Evolutionary conservation across 2,888 invertebrate genomes (phyloP), one percentile per base, ranked within the genome.

Genomic region (Caenorhabditis sp.): DNA sequence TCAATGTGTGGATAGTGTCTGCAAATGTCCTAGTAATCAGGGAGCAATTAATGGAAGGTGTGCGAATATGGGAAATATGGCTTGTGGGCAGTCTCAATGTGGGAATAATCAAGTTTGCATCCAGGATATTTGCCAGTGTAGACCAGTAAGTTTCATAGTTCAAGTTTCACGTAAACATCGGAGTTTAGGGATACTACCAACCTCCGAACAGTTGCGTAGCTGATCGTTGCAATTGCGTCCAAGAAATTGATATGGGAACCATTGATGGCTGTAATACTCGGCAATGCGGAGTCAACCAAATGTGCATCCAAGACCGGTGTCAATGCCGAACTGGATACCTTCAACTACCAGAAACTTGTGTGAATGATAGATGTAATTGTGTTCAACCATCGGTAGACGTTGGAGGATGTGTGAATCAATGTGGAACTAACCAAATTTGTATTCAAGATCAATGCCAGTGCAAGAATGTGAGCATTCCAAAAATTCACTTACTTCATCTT

Each of bases 41-140:
- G 82, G 83, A 37, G 83, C 84, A 8, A 79, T 90, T 11, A 88
- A 88, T 47, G 90, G 90, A 20, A 89, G 88, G 76, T 90, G 90
- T 58, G 81, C 87, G 0, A 85, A 82, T 2, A 85, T 90, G 26
- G 55, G 51, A 13, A 69, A 56, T 15, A 20, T 22, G 1, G 55
- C 47, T 13, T 69, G 69, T 58, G 77, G 76, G 1, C 67, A 67
- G 8, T 53, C 67, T 32, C 60, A 67, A 32, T 80, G 79, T 40
- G 79, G 79, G 37, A 55, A 40, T 2, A 80, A 80, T 50, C 71
- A 80, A 24, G 68, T 72, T 24, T 76, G 76, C 24, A 67, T 72
- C 50, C 67, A 61, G 26, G 71, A 80, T 20, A 44, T 8, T 28
- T 80, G 71, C 24, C 79, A 80, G 22, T 74, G 72, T 62, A 40